Percentiles rank a stretch among this genome's conserved stretches.
Conservation (phyloP, 2,797 vertebrate genomes). For the Xenopus petersii region DNA sequence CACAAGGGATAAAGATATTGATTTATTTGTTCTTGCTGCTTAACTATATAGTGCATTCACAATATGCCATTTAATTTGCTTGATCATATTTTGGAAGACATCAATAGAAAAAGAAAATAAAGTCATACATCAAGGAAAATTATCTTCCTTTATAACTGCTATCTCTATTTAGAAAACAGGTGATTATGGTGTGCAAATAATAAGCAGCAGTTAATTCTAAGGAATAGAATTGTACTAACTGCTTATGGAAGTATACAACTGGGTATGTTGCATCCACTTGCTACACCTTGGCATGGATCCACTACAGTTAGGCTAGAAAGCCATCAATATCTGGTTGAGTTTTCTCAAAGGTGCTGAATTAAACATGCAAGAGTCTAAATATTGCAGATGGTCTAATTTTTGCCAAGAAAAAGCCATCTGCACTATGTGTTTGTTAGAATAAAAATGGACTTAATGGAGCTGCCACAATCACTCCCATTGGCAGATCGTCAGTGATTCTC, state of each 20-base stretch:
- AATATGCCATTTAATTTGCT: conserved; percentile 39
- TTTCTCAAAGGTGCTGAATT: conserved; percentile 50
- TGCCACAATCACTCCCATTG: conserved; percentile 44
- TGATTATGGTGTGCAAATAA: conserved; percentile 37
- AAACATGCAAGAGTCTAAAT: conserved; percentile 50
- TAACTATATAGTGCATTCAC: conserved; percentile 29
- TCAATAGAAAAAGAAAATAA: background rate
- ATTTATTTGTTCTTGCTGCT: conserved; percentile 13
- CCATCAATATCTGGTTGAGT: conserved; percentile 47
- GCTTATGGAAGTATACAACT: conserved; percentile 33
- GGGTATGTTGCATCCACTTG: conserved; percentile 29
- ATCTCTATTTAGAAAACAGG: conserved; percentile 23
- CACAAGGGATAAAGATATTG: conserved; percentile 7
- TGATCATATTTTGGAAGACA: conserved; percentile 32
- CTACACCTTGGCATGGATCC: conserved; percentile 33
- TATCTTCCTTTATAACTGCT: conserved; percentile 17
- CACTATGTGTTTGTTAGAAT: conserved; percentile 51
- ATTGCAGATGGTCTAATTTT: conserved; percentile 49
- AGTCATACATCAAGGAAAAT: conserved; percentile 15
- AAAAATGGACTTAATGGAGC: conserved; percentile 50
- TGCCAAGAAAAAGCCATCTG: conserved; percentile 51
- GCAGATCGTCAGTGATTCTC: conserved; percentile 41
- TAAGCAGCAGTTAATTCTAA: conserved; percentile 43
- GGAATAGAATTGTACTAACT: conserved; percentile 39
- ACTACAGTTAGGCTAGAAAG: conserved; percentile 41